Evolutionary conservation across 2,888 invertebrate genomes (phyloP), one percentile per base, ranked within the genome.

Genomic region (Apamea sordens): DNA sequence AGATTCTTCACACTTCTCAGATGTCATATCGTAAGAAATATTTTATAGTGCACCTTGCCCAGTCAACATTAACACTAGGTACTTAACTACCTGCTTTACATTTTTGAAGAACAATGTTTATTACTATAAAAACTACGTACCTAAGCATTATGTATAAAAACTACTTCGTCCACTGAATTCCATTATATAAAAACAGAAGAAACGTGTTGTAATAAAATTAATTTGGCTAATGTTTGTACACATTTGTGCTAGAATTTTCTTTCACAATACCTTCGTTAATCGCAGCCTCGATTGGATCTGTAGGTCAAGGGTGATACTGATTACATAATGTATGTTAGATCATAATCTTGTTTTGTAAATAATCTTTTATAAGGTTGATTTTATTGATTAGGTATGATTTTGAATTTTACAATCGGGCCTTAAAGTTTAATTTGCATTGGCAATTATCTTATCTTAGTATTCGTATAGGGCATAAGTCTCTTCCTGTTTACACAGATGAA

Each of bases 191-290:
- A 78, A 79, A 77, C 50, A 70, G 76, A 72, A 15, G 13, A 67
- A 78, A 56, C 15, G 10, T 87, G 64, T 76, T 61, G 67, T 70
- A 73, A 77, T 56, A 8, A 73, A 72, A 72, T 56, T 41, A 71
- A 77, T 83, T 73, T 77, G 53, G 41, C 64, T 71, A 78, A 79
- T 77, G 4, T 78, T 56, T 73, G 71, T 73, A 75, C 74, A 80
- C 10, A 56, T 72, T 73, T 83, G 79, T 86, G 76, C 82, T 69
- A 80, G 80, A 84, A 86, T 80, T 73, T 83, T 71, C 56, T 90
- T 82, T 79, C 79, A n/a, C 47, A 88, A 86, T 82, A 50, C 15
- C 50, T 63, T 75, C 28, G n/a, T 78, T 76, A 68, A 70, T 79
- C 32, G 47, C 65, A 73, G 68, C 69, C n/a, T 68, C 53, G 56